Base-by-base conservation (phyloP, 2,888 invertebrate genomes). In the Plebejus argus region DNA sequence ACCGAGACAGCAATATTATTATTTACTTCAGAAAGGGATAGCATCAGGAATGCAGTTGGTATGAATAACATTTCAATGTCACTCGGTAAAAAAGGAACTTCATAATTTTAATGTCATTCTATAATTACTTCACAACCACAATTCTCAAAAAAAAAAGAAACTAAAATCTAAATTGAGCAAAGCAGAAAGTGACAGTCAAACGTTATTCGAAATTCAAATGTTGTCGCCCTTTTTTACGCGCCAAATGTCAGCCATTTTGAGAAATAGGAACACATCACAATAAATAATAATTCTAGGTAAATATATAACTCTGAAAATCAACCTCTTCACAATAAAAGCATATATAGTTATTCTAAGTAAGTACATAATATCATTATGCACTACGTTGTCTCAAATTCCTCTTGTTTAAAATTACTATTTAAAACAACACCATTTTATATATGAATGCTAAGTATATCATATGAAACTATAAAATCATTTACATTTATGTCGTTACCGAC, bases 41-140 rank as follows among this genome's bases (percentile, higher is more conserved):
- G 20, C 28, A 12, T 28, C 10, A 18, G 76, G 61, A 77, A 76
- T 66, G 18, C 28, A 76, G 23, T 45, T 45, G 15, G 7, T 83
- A 87, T 80, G 89, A 92, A 92, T 90, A 92, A 92, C 91, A 89
- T 91, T 92, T 90, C 85, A 90, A 78, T 87, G 89, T 90, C 90
- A 90, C 89, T 87, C 83, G 79, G 82, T 81, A 85, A 81, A 84
- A 85, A 92, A 91, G 90, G 89, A 91, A 91, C 89, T 89, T 87
- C 84, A 81, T 23, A 82, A 81, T 82, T 85, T 84, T 82, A 82
- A 80, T 83, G 72, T 72, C 72, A 77, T 86, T 82, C 87, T 90
- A 90, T 87, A 90, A 83, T 84, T 88, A 90, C 87, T 82, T 93
- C 93, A 93, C 93, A 93, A 93, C 93, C 92, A 88, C 91, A 82